Conservation (phyloP, 2,888 invertebrate genomes). For the Drosophila pegasa region DNA sequence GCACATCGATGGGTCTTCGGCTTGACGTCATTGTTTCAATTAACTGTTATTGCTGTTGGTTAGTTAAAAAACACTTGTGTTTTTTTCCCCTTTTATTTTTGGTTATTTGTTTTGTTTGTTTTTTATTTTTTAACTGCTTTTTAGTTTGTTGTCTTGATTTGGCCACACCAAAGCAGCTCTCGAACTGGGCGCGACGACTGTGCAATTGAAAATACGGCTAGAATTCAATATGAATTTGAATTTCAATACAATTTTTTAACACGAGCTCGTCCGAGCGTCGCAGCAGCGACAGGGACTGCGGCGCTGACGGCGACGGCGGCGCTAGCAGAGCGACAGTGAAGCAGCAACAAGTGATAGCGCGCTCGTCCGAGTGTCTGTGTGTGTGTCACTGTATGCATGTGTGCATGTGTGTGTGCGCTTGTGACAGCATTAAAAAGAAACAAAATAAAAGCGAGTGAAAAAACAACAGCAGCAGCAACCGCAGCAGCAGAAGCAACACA, state of each 20-base stretch:
- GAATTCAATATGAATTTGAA: constrained; percentile 74
- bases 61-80: constrained; percentile 33
- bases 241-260: constrained; percentile 72
- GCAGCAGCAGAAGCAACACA: constrained; percentile 11
- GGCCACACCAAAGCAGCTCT: constrained; percentile 24
- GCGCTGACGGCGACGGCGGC: constrained; percentile 23
- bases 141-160: constrained; percentile 10
- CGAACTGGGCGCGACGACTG: constrained; percentile 69
- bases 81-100: too few species aligned
- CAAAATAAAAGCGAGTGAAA: constrained; percentile 13
- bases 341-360: constrained; percentile 75
- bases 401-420: constrained; percentile 7
- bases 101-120: constrained; percentile 17
- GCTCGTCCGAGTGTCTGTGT: constrained; percentile 4
- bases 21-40: constrained; percentile 73
- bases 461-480: not conserved
- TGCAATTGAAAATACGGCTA: constrained; percentile 75
- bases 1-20: constrained; percentile 83
- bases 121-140: constrained; percentile 14
- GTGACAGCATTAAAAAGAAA: constrained; percentile 41
- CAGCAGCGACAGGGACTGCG: constrained; percentile 25
- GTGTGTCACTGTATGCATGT: constrained; percentile 1
- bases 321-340: constrained; percentile 43
- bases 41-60: not conserved
- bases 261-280: constrained; percentile 25